phyloP scores from a whole-genome alignment of 2,113 vertebrate genomes.

The Phocoena phocoena region DNA sequence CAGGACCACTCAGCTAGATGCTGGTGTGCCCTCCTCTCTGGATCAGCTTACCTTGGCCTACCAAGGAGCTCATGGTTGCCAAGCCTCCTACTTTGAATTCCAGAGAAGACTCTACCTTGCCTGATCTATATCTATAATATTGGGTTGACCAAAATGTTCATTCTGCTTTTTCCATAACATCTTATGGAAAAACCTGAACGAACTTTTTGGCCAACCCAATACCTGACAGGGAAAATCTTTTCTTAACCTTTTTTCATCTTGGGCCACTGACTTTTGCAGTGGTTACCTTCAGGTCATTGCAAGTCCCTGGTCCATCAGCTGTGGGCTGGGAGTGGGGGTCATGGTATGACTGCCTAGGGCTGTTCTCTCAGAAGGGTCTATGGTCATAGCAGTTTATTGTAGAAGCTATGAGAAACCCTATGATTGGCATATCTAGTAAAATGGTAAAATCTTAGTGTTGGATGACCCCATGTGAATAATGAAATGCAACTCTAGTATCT shows the following conservation, averaged over 20 bases:
- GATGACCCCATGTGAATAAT: background rate
- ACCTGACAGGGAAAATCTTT: background rate
- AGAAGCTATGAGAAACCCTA: background rate
- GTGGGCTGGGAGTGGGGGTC: background rate
- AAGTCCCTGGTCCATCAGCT: background rate
- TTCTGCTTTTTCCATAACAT: too few relatives aligned
- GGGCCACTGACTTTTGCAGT: background rate
- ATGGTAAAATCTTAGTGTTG: background rate
- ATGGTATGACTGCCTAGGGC: background rate
- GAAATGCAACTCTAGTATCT: background rate
- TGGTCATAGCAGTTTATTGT: background rate
- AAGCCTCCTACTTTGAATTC: background rate
- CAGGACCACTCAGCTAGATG: background rate
- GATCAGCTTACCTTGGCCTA: background rate
- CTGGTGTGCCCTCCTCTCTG: background rate
- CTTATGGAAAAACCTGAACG: too few relatives aligned
- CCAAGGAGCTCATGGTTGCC: background rate
- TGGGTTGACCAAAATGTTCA: too few relatives aligned
- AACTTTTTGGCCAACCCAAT: too few relatives aligned
- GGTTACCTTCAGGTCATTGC: background rate
- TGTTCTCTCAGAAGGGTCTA: background rate
- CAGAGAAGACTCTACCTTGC: background rate
- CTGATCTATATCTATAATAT: background rate
- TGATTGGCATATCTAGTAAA: background rate
- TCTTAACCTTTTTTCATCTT: background rate